Base-by-base conservation (phyloP, 2,888 invertebrate genomes). In the Dioctria rufipes region DNA sequence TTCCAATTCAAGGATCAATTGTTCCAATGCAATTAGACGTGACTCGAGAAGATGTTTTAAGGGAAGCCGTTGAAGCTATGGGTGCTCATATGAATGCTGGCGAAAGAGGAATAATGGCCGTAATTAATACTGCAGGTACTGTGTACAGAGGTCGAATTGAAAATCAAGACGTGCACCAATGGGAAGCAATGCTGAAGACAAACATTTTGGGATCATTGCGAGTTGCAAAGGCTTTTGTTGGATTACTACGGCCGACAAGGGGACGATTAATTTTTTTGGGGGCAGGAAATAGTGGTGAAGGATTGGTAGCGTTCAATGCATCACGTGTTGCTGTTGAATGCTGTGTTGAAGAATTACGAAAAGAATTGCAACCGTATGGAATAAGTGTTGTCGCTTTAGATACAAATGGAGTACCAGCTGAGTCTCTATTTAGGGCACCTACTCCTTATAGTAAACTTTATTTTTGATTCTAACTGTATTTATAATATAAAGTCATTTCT, bases 31-130 rank as follows among this genome's bases (percentile, higher is more conserved):
- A 94, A 73, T 88, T 95, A 84, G 95, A 96, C 86, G 94, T 95
- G 25, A 95, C 94, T 0, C 91, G 95, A 61, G 95, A 95, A 88
- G 95, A 95, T 87, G 90, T 94, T 84, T 88, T 95, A 66, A 94
- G 94, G 83, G 95, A 95, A 88, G 94, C 95, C 5, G 94, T 95
- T 11, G 93, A 94, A 84, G 92, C 93, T 37, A 93, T 95, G 83
- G 93, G 95, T 25, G 93, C 94, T 77, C 95, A 95, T 90, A 89
- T 95, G 85, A 95, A 95, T 81, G 94, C 95, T 73, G 95, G 95
- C 60, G 95, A 95, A 90, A 94, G 95, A 87, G 95, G 95, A 93
- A 89, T 89, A 80, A 86, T 95, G 93, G 95, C 95, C 69, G 94
- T 96, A 42, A 93, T 96, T 83, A 95, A 95, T 89, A 95, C 95